phyloP scores from a whole-genome alignment of 1,140 invertebrate genomes.

The Ceratina australensis region DNA sequence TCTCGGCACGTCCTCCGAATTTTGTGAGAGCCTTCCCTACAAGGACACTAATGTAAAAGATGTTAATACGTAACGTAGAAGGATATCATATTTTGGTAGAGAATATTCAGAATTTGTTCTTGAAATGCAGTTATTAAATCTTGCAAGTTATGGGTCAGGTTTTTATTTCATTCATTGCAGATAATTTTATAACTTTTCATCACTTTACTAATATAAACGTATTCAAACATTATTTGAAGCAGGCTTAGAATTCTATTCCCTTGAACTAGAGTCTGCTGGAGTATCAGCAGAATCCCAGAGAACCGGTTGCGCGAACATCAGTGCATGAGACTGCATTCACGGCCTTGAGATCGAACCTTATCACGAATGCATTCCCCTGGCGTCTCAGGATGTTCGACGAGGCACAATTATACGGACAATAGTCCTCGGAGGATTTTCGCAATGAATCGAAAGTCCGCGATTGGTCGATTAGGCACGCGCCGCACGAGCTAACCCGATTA shows the following conservation, averaged over 20 bases:
- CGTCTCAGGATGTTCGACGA: neutral
- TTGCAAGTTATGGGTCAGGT: neutral
- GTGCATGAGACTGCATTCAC: conserved; percentile 12
- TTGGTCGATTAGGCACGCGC: conserved; percentile 41
- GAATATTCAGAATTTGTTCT: neutral
- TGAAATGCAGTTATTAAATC: neutral
- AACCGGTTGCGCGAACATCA: conserved; percentile 46
- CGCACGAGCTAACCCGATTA: conserved; percentile 37
- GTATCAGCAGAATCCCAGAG: conserved; percentile 17
- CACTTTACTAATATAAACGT: neutral
- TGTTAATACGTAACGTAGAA: neutral
- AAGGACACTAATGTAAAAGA: neutral
- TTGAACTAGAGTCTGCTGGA: neutral
- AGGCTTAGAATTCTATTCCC: neutral
- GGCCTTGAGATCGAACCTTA: conserved; percentile 54
- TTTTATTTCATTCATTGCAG: no score
- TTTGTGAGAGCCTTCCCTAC: conserved; percentile 14
- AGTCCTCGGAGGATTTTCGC: conserved; percentile 53
- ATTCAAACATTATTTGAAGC: neutral
- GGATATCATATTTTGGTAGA: neutral
- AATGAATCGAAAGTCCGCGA: conserved; percentile 70
- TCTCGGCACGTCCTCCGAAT: neutral
- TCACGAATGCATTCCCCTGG: conserved; percentile 23
- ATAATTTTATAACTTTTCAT: no score
- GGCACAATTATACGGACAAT: neutral